These are phyloP conservation scores for Campoplex capitator DNA, from an alignment of 2,888 invertebrate genomes.

Conservation along the genomic window DNA sequence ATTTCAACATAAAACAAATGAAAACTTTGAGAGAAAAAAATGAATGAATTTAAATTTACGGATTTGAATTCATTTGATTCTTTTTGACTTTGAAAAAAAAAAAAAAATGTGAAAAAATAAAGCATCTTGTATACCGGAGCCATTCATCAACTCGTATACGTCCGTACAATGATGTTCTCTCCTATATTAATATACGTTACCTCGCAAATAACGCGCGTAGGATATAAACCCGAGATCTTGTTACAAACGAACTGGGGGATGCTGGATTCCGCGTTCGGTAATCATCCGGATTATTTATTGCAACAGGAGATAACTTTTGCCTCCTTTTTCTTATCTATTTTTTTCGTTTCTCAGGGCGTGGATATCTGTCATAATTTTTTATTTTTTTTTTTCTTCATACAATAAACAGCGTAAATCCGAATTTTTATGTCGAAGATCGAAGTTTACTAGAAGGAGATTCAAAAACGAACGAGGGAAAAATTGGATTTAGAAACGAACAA, in stretches of 20 bases:
- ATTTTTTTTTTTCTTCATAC: neutral
- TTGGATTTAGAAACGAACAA: too few species aligned
- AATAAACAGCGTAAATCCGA: neutral
- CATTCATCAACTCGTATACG: slow-evolving; percentile 43
- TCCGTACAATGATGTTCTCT: slow-evolving; percentile 39
- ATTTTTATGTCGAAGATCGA: neutral
- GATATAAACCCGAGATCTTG: slow-evolving; percentile 38
- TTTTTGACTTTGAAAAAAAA: neutral
- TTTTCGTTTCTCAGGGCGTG: slow-evolving; percentile 29
- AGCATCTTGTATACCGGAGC: neutral
- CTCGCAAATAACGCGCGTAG: slow-evolving; percentile 22
- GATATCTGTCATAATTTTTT: neutral
- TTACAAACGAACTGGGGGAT: slow-evolving; percentile 21
- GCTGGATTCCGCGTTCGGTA: slow-evolving; percentile 73
- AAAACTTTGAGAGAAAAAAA: neutral
- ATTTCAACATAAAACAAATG: neutral
- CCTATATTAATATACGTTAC: slow-evolving; percentile 58
- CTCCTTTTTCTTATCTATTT: slow-evolving; percentile 9
- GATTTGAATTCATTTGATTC: neutral
- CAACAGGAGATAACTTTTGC: slow-evolving; percentile 54
- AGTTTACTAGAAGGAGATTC: neutral
- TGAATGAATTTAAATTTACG: too few species aligned
- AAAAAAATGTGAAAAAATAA: slow-evolving; percentile 18
- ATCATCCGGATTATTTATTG: slow-evolving; percentile 77
- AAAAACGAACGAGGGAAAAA: neutral